Conservation (phyloP, 2,797 vertebrate species). For the Ctenopoma multispine region DNA sequence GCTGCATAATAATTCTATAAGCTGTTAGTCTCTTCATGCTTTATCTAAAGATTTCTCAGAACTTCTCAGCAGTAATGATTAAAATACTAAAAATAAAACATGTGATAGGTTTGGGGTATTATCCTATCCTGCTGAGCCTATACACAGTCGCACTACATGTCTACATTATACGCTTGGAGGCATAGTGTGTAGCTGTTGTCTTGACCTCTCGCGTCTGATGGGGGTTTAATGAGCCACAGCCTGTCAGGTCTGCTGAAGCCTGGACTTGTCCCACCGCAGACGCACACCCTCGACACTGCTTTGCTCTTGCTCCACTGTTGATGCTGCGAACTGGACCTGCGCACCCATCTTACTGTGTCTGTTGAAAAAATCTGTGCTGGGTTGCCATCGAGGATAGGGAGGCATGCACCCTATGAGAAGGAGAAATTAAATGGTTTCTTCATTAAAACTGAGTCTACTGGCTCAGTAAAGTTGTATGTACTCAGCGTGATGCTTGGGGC, state of each 20-base stretch:
- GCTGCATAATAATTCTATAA: slow-evolving; percentile 46
- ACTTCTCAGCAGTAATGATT: slow-evolving; percentile 57
- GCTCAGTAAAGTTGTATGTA: neutral
- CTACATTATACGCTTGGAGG: slow-evolving; percentile 25
- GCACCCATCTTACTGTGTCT: slow-evolving; percentile 39
- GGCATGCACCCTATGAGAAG: neutral
- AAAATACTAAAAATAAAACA: slow-evolving; percentile 75
- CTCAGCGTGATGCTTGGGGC: neutral
- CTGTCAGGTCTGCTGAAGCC: slow-evolving; percentile 73
- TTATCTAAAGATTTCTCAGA: slow-evolving; percentile 64
- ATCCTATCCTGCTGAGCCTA: slow-evolving; percentile 39
- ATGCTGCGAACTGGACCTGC: slow-evolving; percentile 47
- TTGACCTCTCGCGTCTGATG: slow-evolving; percentile 75
- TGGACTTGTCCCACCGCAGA: slow-evolving; percentile 53
- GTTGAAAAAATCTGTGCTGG: slow-evolving; percentile 37
- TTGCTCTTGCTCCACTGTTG: slow-evolving; percentile 39
- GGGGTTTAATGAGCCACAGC: slow-evolving; percentile 76
- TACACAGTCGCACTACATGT: slow-evolving; percentile 25
- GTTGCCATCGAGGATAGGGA: slow-evolving; percentile 1
- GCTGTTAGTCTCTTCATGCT: slow-evolving; percentile 50
- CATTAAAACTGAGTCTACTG: slow-evolving; percentile 10
- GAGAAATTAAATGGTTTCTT: slow-evolving; percentile 22
- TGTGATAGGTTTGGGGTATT: slow-evolving; percentile 44
- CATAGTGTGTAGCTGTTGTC: slow-evolving; percentile 58
- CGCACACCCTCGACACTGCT: slow-evolving; percentile 51